Evolutionary conservation across 2,113 vertebrate species (phyloP).

Genomic region (Ibidorhyncha struthersii): DNA sequence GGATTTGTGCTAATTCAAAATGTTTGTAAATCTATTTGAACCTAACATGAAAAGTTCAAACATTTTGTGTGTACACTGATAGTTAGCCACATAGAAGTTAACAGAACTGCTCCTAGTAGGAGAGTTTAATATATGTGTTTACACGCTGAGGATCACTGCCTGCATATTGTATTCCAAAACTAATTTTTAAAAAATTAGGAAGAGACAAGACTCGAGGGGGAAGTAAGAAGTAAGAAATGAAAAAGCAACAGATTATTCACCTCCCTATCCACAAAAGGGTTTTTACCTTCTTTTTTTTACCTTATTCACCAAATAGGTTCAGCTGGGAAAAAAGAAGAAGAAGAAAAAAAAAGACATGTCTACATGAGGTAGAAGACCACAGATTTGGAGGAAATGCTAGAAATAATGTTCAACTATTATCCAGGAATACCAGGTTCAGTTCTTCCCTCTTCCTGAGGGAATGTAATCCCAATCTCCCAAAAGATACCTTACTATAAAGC

Average conservation of each 20-base stretch:
- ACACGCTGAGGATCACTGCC: not conserved
- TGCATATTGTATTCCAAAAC: not conserved
- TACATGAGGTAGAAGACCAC: not conserved
- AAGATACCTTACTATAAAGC: not conserved
- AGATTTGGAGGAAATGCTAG: not conserved
- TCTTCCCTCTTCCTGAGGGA: not conserved
- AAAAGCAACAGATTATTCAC: not conserved
- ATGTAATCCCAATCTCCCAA: not conserved
- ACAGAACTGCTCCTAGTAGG: not conserved
- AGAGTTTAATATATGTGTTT: not conserved
- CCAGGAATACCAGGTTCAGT: not conserved
- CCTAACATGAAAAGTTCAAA: not conserved
- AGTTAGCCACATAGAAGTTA: not conserved
- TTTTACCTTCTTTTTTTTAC: not conserved
- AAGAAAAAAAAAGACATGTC: not conserved
- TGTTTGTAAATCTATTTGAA: not conserved
- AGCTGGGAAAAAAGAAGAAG: not conserved
- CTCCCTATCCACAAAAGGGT: not conserved
- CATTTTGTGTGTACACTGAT: not conserved
- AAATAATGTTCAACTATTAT: not conserved
- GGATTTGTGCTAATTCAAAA: not conserved
- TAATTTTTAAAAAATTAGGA: not conserved
- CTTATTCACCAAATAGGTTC: not conserved
- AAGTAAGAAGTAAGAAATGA: not conserved
- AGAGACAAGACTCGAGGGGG: not conserved